Percentiles rank a stretch among this genome's conserved stretches.
Conservation (phyloP, 30 jellyfish, hydroid and myxozoan species). For the Thelohanellus kitauei region DNA sequence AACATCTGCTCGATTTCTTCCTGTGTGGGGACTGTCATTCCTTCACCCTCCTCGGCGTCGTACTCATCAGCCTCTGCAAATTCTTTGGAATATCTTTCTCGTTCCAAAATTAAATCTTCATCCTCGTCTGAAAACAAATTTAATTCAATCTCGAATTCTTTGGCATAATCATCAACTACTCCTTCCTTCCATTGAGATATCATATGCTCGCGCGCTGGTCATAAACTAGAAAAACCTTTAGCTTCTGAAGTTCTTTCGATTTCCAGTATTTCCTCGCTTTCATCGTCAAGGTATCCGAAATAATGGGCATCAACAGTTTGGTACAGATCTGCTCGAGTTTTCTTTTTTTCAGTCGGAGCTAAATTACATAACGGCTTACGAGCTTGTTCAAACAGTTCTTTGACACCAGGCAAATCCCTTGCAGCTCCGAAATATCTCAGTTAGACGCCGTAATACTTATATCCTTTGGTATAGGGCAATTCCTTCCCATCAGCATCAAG, state of each 20-base stretch:
- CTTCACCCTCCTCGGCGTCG: conserved; percentile 27
- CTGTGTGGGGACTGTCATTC: conserved; percentile 10
- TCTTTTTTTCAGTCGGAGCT: conserved; percentile 52
- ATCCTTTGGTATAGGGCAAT: conserved; percentile 65
- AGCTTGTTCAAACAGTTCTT: conserved; percentile 66
- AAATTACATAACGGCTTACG: neutral
- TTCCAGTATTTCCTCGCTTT: conserved; percentile 41
- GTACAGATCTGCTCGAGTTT: conserved; percentile 41
- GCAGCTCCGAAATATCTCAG: conserved; percentile 58
- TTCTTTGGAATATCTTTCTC: conserved; percentile 21
- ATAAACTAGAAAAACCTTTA: conserved; percentile 1
- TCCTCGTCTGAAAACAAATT: neutral
- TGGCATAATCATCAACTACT: neutral
- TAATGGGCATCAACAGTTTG: conserved; percentile 60
- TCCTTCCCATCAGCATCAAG: conserved; percentile 81
- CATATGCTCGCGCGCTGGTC: neutral
- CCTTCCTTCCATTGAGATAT: neutral
- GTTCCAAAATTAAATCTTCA: conserved; percentile 9
- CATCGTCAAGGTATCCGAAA: conserved; percentile 73
- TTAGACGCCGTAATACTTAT: conserved; percentile 13
- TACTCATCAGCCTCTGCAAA: conserved; percentile 18
- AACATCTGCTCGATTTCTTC: conserved; percentile 11
- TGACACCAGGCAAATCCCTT: conserved; percentile 79
- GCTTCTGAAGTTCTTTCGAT: conserved; percentile 28
- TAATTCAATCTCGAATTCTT: neutral